Evolutionary conservation across 2,113 vertebrate genomes (phyloP).

Genomic region (Oryzias javanicus): DNA sequence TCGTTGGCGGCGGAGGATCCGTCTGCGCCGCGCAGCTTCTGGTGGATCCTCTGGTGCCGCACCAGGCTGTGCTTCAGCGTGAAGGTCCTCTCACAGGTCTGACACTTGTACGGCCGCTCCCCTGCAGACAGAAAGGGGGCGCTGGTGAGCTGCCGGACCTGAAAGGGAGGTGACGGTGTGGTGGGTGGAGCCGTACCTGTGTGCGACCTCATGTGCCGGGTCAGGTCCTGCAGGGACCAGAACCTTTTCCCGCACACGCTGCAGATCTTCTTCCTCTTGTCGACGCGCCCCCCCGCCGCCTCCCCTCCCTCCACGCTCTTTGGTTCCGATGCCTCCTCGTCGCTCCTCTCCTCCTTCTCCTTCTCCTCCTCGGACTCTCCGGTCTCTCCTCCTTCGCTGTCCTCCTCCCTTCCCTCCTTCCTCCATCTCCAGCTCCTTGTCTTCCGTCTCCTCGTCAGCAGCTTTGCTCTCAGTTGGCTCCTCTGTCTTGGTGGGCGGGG

Average conservation of each 20-base stretch:
- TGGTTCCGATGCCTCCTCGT: conserved; percentile 82
- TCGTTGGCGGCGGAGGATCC: conserved; percentile 41
- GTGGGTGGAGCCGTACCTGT: conserved; percentile 75
- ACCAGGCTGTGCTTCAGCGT: conserved; percentile 98
- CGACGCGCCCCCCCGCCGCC: conserved; percentile 76
- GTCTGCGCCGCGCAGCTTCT: conserved; percentile 79
- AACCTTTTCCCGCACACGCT: conserved; percentile 93
- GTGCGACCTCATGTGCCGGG: conserved; percentile 95
- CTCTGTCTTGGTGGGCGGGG: background rate
- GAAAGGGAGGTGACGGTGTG: background rate
- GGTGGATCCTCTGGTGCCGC: conserved; percentile 94
- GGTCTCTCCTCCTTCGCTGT: conserved; percentile 72
- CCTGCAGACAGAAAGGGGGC: conserved; percentile 68
- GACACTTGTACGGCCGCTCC: conserved; percentile 93
- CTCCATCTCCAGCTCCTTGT: conserved; percentile 24
- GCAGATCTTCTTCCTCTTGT: conserved; percentile 98
- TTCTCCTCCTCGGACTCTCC: conserved; percentile 77
- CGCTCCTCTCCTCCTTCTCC: conserved; percentile 83
- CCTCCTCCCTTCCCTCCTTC: conserved; percentile 35
- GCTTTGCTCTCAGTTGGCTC: conserved; percentile 55
- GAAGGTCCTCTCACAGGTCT: conserved; percentile 94
- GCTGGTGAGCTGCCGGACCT: background rate
- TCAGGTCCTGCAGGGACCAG: conserved; percentile 98
- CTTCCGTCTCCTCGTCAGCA: conserved; percentile 38
- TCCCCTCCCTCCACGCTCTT: conserved; percentile 78